A percentile compares a stretch with the other conserved stretches of the same genome.
Conservation (phyloP, 1,140 invertebrate species). For the Melanaphis sacchari region DNA sequence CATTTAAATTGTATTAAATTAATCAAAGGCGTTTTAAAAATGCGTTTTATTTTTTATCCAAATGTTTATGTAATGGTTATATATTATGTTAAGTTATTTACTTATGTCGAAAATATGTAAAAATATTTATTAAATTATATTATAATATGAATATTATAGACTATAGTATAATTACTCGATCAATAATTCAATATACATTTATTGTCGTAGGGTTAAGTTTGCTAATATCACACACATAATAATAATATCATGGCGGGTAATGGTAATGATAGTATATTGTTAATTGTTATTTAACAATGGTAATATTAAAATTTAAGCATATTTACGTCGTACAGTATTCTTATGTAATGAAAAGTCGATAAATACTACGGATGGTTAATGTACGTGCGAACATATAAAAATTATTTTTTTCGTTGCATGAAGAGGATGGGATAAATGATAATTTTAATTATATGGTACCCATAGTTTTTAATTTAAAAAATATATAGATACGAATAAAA, state of each 20-base stretch:
- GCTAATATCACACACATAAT: background rate
- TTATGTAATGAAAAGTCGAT: background rate
- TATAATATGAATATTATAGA: background rate
- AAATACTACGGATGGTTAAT: background rate
- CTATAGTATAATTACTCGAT: background rate
- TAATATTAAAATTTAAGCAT: background rate
- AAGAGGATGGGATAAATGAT: background rate
- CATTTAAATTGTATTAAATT: background rate
- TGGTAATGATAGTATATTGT: background rate
- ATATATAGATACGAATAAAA: background rate
- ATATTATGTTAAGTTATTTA: background rate
- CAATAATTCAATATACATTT: background rate
- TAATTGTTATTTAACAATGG: background rate
- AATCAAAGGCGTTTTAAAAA: background rate
- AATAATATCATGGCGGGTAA: background rate
- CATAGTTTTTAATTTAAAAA: background rate
- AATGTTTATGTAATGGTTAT: background rate
- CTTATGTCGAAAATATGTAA: background rate
- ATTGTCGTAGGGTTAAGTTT: background rate
- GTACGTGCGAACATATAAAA: background rate
- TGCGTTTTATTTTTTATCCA: background rate
- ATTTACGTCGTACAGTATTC: background rate
- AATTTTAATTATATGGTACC: background rate
- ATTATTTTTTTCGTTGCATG: background rate
- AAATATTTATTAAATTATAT: background rate